These are phyloP conservation scores for Micronycteris hirsuta DNA, from an alignment of 2,113 vertebrate species.

Conservation along the genomic window DNA sequence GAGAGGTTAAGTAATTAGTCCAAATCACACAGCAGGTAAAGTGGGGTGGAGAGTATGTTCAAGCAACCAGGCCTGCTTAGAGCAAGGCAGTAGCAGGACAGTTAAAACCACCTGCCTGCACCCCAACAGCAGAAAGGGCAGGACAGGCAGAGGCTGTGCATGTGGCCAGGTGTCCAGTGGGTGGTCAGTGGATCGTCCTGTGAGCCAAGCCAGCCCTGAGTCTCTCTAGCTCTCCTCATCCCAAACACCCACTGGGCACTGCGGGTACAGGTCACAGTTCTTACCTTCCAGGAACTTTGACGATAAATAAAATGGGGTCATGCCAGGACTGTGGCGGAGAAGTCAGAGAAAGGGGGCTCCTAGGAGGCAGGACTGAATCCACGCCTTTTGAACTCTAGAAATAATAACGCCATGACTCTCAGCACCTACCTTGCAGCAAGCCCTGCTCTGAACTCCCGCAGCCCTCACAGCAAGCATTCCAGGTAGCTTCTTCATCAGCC, in stretches of 20 bases:
- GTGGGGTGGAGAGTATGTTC: neutral
- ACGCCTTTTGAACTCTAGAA: neutral
- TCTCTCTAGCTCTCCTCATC: neutral
- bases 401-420: neutral
- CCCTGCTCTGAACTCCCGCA: rapidly evolving
- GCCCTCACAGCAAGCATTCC: neutral
- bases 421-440: neutral
- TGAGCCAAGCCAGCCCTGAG: neutral
- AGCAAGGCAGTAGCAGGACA: neutral
- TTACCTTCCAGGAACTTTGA: neutral
- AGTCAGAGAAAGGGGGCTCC: neutral
- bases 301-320: neutral
- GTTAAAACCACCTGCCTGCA: neutral
- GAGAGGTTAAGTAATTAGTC: neutral
- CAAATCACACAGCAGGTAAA: neutral
- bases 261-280: neutral
- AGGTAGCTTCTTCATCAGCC: neutral
- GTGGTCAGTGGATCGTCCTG: neutral
- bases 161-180: neutral
- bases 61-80: neutral
- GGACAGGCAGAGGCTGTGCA: neutral
- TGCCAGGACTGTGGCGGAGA: neutral
- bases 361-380: neutral
- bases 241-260: neutral
- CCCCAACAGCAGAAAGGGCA: neutral